Evolutionary conservation across 30 jellyfish, hydroid and myxozoan species (phyloP).

Genomic region (Turritopsis rubra): DNA sequence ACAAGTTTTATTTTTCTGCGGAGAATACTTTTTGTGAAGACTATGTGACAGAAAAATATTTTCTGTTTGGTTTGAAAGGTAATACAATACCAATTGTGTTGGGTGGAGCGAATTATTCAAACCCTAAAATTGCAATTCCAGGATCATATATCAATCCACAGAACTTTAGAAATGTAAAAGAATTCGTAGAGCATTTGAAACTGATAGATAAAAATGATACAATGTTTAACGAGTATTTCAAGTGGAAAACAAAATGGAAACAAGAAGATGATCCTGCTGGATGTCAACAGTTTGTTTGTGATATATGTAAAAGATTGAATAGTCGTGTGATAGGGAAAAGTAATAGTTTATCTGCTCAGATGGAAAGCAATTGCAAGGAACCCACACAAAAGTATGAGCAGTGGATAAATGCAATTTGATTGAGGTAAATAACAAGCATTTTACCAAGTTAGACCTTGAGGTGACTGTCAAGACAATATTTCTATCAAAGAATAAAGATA

Average conservation of each 20-base stretch:
- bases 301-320: conserved; percentile 5
- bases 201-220: conserved; percentile 59
- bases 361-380: not conserved
- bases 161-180: conserved; percentile 38
- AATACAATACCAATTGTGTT: conserved; percentile 66
- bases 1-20: conserved; percentile 63
- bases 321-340: not conserved
- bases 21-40: conserved; percentile 60
- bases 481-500: no score
- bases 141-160: conserved; percentile 66
- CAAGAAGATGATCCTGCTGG: not conserved
- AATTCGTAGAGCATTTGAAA: conserved; percentile 37
- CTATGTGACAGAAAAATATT: conserved; percentile 76
- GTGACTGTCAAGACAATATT: no score
- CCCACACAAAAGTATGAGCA: not conserved
- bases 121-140: conserved; percentile 62
- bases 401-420: not conserved
- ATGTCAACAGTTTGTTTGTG: conserved; percentile 1
- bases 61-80: conserved; percentile 36
- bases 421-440: no score
- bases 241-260: conserved; percentile 46
- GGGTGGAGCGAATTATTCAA: conserved; percentile 59
- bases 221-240: conserved; percentile 62
- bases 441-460: no score
- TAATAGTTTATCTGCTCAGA: not conserved